Conservation (phyloP, 2,797 vertebrate genomes). For the Pantherophis alleghaniensis region DNA sequence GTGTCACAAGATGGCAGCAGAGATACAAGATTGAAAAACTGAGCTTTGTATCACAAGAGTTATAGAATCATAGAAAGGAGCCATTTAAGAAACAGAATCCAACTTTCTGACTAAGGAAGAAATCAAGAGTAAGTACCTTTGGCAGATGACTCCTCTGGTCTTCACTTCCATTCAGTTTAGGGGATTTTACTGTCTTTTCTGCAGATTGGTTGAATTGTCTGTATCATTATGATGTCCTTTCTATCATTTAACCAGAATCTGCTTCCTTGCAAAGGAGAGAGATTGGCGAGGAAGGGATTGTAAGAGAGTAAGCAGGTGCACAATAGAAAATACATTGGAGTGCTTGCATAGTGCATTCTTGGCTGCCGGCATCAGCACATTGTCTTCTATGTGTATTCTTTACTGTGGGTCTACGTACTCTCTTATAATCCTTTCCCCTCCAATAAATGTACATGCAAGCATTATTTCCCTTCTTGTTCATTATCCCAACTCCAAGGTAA, state of each 20-base stretch:
- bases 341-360: background rate
- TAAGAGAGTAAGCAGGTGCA: background rate
- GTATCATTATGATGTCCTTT: background rate
- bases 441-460: background rate
- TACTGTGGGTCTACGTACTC: background rate
- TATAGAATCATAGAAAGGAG: background rate
- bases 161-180: background rate
- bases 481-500: background rate
- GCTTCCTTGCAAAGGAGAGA: background rate
- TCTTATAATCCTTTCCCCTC: background rate
- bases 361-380: background rate
- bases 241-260: background rate
- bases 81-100: background rate
- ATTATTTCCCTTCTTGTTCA: background rate
- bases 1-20: slow-evolving; percentile 20
- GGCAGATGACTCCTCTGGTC: background rate
- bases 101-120: background rate
- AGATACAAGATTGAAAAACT: background rate
- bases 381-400: background rate
- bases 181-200: background rate
- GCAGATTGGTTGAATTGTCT: background rate
- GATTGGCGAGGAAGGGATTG: background rate
- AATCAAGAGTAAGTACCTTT: background rate
- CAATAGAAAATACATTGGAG: background rate
- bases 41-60: background rate